A percentile compares a stretch with the other conserved stretches of the same genome.
phyloP scores from a whole-genome alignment of 2,113 vertebrate genomes.

The Piaya cayana region DNA sequence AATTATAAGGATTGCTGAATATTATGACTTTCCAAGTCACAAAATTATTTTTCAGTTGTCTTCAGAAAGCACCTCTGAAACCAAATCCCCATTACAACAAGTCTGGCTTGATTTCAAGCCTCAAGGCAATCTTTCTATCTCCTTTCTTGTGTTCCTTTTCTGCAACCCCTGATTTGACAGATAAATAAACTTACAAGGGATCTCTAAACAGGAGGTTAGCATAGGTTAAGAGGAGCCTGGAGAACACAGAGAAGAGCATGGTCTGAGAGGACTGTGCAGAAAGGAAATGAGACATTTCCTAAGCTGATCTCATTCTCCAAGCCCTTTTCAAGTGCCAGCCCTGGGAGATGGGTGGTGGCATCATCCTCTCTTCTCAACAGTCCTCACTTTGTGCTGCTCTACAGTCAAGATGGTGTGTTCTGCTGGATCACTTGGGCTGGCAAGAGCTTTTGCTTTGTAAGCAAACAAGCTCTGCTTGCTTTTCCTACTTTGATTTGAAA shows the following conservation, averaged over 20 bases:
- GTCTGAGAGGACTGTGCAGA: neutral
- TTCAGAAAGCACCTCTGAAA: neutral
- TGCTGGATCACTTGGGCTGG: neutral
- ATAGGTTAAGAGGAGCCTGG: neutral
- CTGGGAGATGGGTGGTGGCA: neutral
- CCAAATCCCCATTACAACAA: neutral
- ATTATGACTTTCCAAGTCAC: neutral
- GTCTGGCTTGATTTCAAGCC: neutral
- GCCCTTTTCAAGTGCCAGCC: neutral
- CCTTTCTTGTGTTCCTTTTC: neutral
- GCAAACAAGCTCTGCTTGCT: neutral
- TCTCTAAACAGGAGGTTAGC: neutral
- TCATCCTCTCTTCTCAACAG: neutral
- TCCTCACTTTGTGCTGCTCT: neutral
- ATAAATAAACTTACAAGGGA: neutral
- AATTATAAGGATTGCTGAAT: neutral
- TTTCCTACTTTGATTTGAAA: conserved; percentile 15
- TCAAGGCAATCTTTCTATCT: neutral
- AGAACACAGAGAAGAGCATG: neutral
- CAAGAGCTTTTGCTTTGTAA: neutral
- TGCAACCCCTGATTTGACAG: neutral
- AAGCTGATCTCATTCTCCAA: neutral
- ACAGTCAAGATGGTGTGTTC: neutral
- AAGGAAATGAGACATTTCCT: neutral
- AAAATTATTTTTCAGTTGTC: neutral